Base-by-base conservation (phyloP, 2,888 invertebrate genomes). In the Drosophila hamatofila region DNA sequence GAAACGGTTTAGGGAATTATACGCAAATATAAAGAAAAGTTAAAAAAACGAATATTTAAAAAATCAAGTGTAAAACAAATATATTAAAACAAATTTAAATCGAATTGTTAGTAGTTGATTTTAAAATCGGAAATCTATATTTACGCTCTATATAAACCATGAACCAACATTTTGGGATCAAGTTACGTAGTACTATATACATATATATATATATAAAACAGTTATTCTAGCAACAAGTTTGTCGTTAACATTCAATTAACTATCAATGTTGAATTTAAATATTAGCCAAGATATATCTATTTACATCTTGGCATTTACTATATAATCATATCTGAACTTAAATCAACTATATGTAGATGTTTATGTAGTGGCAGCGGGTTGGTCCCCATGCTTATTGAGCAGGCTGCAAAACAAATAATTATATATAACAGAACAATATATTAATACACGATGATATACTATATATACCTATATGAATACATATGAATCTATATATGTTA, bases 311-410 rank as follows among this genome's bases (percentile, higher is more conserved):
- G 37, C 55, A 30, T 27, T 52, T 59, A 52, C 21, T 35, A 27
- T 11, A 27, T 21, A 12, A 49, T 30, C 5, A 46, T 46, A 46
- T 46, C 27, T 27, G 18, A 18, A 49, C 12, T 27, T 27, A 30
- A 56, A 30, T 16, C 5, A 8, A 41, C 5, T 25, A 21, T 48
- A 48, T 48, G 18, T 25, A 21, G 39, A 41, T 9, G n/a, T 65
- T 64, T 14, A 57, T 58, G 55, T 46, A 75, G n/a, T n/a, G 25
- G 77, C 77, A 71, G 44, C 60, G 25, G 49, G 74, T 68, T 81
- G 80, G 75, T 75, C 75, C 75, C 75, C 72, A 62, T 35, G 78
- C 61, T 55, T 61, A 12, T 46, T 2, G n/a, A 56, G 57, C 57
- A 55, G 2, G 41, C 74, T 73, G 74, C 57, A 68, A 81, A 27